Evolutionary conservation across 2,888 invertebrate species (phyloP).

Genomic region (Trachelus stipa): DNA sequence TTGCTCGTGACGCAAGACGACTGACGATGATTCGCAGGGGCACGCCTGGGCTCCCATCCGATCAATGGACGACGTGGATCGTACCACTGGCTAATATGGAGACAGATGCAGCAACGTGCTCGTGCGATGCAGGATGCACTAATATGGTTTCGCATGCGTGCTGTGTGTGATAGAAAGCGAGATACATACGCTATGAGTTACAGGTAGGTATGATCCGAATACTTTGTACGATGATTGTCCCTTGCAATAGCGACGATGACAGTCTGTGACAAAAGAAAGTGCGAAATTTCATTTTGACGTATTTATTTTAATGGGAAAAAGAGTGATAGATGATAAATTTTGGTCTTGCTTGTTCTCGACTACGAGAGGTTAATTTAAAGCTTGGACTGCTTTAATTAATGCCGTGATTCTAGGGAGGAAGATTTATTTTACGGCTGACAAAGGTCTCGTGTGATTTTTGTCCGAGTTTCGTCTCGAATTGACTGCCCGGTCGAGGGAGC

Average conservation of each 20-base stretch:
- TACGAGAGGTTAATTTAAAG: background rate
- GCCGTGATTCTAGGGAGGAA: background rate
- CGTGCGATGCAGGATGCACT: conserved; percentile 51
- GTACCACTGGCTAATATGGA: conserved; percentile 39
- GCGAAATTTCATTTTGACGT: background rate
- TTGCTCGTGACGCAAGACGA: background rate
- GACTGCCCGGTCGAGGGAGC: background rate
- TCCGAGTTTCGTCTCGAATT: background rate
- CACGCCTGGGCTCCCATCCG: conserved; percentile 22
- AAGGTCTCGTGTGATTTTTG: background rate
- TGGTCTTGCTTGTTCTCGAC: background rate
- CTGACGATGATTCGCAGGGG: background rate
- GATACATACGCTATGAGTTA: conserved; percentile 42
- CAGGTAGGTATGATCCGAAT: background rate
- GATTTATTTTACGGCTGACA: background rate
- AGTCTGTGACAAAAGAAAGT: background rate
- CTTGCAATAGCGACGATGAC: background rate
- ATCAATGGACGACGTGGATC: conserved; percentile 24
- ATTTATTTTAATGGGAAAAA: background rate
- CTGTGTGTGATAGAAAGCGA: conserved; percentile 47
- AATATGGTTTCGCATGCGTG: conserved; percentile 53
- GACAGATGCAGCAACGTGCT: conserved; percentile 27
- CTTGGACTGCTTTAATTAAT: background rate
- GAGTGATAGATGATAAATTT: background rate
- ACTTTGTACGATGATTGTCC: background rate